Evolutionary conservation across 2,888 invertebrate species (phyloP).

Genomic region (Teleogryllus oceanicus): DNA sequence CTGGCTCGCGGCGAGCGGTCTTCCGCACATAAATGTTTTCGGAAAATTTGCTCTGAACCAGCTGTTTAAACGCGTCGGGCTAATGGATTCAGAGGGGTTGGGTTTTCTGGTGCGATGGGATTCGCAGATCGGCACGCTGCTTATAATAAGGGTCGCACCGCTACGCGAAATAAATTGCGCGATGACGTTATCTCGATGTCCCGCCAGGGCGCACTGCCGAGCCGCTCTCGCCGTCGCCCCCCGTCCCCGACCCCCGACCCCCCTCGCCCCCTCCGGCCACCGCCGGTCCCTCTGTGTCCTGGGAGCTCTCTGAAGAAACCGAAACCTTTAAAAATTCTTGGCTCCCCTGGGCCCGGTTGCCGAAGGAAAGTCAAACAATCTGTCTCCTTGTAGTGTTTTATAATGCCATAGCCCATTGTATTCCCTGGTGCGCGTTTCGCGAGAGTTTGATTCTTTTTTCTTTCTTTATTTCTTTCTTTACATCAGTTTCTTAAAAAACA

Average conservation of each 20-base stretch:
- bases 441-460: background rate
- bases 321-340: constrained; percentile 9
- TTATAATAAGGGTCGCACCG: background rate
- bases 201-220: background rate
- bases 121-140: background rate
- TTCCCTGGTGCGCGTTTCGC: background rate
- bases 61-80: background rate
- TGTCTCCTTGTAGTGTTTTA: constrained; percentile 18
- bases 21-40: constrained; percentile 7
- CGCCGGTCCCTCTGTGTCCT: too few relatives aligned
- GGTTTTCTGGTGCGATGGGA: background rate
- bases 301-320: background rate
- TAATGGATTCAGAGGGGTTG: background rate
- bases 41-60: background rate
- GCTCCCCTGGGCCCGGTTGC: background rate
- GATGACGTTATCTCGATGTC: constrained; percentile 18
- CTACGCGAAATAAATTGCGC: background rate
- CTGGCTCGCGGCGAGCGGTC: background rate
- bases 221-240: too few relatives aligned
- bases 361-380: background rate
- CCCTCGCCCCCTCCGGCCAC: too few relatives aligned
- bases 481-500: background rate
- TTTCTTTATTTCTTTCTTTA: background rate
- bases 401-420: constrained; percentile 18
- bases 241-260: too few relatives aligned